phyloP scores from a whole-genome alignment of 2,888 invertebrate genomes.

The Thera britannica region DNA sequence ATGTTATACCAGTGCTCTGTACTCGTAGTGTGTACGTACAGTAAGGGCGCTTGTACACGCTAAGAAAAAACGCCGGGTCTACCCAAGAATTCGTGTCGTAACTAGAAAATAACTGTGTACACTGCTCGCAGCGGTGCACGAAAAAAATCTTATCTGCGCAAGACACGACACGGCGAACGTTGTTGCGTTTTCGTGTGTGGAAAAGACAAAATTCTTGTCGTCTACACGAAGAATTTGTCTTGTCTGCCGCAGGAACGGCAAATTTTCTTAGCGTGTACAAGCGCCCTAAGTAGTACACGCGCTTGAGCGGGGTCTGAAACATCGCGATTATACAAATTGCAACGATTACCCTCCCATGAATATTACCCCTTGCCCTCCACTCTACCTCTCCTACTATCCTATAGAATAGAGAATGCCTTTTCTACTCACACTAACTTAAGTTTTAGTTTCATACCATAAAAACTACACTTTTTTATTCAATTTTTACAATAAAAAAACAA shows the following conservation, averaged over 20 bases:
- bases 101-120: too few species aligned
- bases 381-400: neutral
- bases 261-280: too few species aligned
- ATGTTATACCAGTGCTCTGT: slow-evolving; percentile 6
- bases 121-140: too few species aligned
- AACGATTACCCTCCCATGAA: slow-evolving; percentile 53
- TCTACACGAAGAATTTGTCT: too few species aligned
- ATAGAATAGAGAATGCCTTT: neutral
- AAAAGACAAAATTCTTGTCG: too few species aligned
- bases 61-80: too few species aligned
- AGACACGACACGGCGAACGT: too few species aligned
- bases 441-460: neutral
- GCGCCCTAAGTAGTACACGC: slow-evolving; percentile 14
- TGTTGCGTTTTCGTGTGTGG: too few species aligned
- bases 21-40: slow-evolving; percentile 34
- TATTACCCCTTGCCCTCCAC: slow-evolving; percentile 44
- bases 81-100: too few species aligned
- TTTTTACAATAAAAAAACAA: neutral
- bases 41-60: too few species aligned
- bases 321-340: slow-evolving; percentile 55
- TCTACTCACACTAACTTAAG: neutral
- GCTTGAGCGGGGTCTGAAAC: slow-evolving; percentile 40
- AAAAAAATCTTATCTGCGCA: too few species aligned
- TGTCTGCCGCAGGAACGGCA: too few species aligned
- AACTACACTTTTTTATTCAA: neutral